Percentiles rank a stretch among this genome's conserved stretches.
Conservation (phyloP, 2,888 invertebrate species). For the Lasioglossum vierecki region DNA sequence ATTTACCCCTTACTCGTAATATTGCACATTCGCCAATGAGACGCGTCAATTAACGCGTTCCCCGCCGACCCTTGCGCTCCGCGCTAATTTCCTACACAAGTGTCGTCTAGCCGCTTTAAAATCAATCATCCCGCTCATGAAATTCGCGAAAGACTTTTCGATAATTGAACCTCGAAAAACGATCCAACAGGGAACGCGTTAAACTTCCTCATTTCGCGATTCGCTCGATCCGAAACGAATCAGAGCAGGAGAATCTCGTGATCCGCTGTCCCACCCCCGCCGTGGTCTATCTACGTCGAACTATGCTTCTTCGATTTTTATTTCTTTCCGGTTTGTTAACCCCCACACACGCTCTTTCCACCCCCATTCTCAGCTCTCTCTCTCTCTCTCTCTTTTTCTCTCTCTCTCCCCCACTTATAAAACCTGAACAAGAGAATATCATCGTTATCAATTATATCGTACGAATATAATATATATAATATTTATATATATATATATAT, state of each 20-base stretch:
- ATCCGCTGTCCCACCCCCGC: slow-evolving; percentile 68
- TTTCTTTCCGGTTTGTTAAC: background rate
- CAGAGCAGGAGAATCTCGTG: slow-evolving; percentile 34
- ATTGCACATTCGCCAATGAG: slow-evolving; percentile 77
- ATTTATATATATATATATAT: slow-evolving; percentile 61
- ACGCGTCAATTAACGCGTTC: slow-evolving; percentile 29
- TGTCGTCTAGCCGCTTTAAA: background rate
- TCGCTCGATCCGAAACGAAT: slow-evolving; percentile 21
- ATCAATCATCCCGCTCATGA: background rate
- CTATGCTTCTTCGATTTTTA: slow-evolving; percentile 49
- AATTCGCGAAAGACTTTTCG: background rate
- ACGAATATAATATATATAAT: slow-evolving; percentile 78
- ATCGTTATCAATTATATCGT: slow-evolving; percentile 79
- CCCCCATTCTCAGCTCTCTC: slow-evolving; percentile 13
- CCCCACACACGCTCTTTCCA: slow-evolving; percentile 13
- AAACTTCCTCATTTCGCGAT: background rate
- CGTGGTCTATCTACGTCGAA: slow-evolving; percentile 64
- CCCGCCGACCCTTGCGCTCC: background rate
- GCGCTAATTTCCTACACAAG: background rate
- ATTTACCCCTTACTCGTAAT: slow-evolving; percentile 67
- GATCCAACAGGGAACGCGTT: background rate
- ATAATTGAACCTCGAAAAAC: background rate
- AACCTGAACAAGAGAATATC: slow-evolving; percentile 81
- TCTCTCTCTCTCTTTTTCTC: background rate
- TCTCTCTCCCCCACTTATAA: slow-evolving; percentile 62